phyloP scores from a whole-genome alignment of 1,140 invertebrate genomes.

The Drosophila nikananu region DNA sequence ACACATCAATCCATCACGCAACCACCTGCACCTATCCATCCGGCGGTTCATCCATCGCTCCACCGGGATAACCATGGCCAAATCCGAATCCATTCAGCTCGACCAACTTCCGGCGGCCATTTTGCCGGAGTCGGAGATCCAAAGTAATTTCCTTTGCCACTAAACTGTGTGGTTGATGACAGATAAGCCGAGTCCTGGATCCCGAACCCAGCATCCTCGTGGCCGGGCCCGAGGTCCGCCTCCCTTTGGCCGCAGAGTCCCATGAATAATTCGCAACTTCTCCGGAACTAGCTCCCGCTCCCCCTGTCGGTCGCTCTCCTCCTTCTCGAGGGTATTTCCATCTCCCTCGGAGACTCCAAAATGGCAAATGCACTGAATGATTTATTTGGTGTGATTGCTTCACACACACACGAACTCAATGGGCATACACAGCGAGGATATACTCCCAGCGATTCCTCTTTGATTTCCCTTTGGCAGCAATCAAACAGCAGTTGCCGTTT shows the following conservation, averaged over 20 bases:
- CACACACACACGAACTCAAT: slow-evolving; percentile 43
- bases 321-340: not conserved
- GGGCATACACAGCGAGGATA: slow-evolving; percentile 3
- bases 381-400: slow-evolving; percentile 82
- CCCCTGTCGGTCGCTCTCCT: not conserved
- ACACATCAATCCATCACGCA: slow-evolving; percentile 27
- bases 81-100: slow-evolving; percentile 59
- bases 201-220: slow-evolving; percentile 1
- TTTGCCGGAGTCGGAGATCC: slow-evolving; percentile 64
- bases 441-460: slow-evolving; percentile 27
- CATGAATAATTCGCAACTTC: slow-evolving; percentile 76
- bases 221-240: slow-evolving; percentile 6
- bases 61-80: slow-evolving; percentile 36
- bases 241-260: slow-evolving; percentile 43
- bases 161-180: slow-evolving; percentile 82
- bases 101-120: slow-evolving; percentile 73
- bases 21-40: slow-evolving; percentile 22
- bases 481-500: slow-evolving; percentile 71
- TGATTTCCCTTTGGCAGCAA: slow-evolving; percentile 64
- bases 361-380: slow-evolving; percentile 80
- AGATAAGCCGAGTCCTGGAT: slow-evolving; percentile 54
- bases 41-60: slow-evolving; percentile 14
- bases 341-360: slow-evolving; percentile 43
- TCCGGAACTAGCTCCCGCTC: slow-evolving; percentile 51
- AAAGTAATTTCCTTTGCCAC: slow-evolving; percentile 78